Conservation (phyloP, 2,888 invertebrate genomes). For the Parnassius orleans region DNA sequence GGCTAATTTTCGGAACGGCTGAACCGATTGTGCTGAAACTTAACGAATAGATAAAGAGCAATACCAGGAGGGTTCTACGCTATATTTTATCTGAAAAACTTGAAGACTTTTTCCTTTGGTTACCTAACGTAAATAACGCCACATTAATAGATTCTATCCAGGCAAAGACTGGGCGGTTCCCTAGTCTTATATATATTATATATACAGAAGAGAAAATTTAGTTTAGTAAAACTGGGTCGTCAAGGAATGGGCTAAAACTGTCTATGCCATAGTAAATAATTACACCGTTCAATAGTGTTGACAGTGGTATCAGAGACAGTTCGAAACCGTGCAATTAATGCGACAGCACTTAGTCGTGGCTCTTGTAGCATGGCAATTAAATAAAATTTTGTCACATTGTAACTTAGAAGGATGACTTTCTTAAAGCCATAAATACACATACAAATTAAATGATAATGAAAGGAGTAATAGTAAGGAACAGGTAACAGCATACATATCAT, state of each 20-base stretch:
- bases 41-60: too few relatives aligned
- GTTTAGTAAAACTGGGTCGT: not conserved
- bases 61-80: too few relatives aligned
- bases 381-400: slow-evolving; percentile 3
- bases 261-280: slow-evolving; percentile 9
- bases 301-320: slow-evolving; percentile 7
- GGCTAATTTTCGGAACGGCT: too few relatives aligned
- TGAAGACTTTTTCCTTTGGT: too few relatives aligned
- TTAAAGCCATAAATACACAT: not conserved
- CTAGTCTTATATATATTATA: too few relatives aligned
- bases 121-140: too few relatives aligned
- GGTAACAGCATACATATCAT: too few relatives aligned
- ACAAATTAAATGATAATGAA: not conserved
- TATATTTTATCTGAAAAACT: too few relatives aligned
- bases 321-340: slow-evolving; percentile 14
- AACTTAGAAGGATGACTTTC: not conserved
- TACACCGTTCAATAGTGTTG: slow-evolving; percentile 6
- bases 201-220: too few relatives aligned
- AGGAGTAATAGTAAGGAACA: not conserved
- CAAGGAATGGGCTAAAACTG: not conserved
- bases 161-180: too few relatives aligned
- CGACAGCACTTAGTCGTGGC: slow-evolving; percentile 4
- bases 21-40: too few relatives aligned
- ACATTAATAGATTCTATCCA: too few relatives aligned
- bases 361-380: slow-evolving; percentile 14